Evolutionary conservation across 1,140 invertebrate genomes (phyloP).

Genomic region (Physella acuta): DNA sequence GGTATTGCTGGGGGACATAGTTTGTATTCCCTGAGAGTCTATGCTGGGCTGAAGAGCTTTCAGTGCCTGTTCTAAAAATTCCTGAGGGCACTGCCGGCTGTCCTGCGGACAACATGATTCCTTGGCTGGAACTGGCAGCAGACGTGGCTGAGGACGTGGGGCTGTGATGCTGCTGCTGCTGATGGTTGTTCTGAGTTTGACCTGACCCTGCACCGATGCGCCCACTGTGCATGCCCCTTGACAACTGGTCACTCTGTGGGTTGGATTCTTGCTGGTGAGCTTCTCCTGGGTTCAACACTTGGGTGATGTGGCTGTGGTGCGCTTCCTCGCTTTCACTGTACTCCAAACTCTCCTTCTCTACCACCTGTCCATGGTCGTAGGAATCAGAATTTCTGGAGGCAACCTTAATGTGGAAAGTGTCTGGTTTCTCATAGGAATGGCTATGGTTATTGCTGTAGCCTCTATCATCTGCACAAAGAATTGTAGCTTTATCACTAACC

Average conservation of each 20-base stretch:
- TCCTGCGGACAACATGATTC: constrained; percentile 40
- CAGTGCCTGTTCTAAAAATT: constrained; percentile 27
- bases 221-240: constrained; percentile 41
- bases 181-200: constrained; percentile 26
- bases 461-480: not conserved
- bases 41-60: constrained; percentile 9
- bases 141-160: constrained; percentile 20
- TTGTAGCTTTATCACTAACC: not conserved
- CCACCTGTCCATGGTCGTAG: not conserved
- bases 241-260: constrained; percentile 12
- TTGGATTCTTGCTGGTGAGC: constrained; percentile 3
- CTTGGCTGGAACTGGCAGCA: constrained; percentile 22
- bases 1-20: constrained; percentile 34
- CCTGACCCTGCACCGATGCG: constrained; percentile 29
- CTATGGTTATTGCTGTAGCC: not conserved
- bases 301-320: not conserved
- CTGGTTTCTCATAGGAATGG: not conserved
- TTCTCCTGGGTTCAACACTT: not conserved
- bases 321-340: not conserved
- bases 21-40: constrained; percentile 17
- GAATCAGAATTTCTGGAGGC: not conserved
- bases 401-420: not conserved
- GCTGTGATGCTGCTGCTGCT: constrained; percentile 11
- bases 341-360: constrained; percentile 2
- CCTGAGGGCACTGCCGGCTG: constrained; percentile 33